Evolutionary conservation across 2,888 invertebrate species (phyloP).

Genomic region (Druceiella hillmani): DNA sequence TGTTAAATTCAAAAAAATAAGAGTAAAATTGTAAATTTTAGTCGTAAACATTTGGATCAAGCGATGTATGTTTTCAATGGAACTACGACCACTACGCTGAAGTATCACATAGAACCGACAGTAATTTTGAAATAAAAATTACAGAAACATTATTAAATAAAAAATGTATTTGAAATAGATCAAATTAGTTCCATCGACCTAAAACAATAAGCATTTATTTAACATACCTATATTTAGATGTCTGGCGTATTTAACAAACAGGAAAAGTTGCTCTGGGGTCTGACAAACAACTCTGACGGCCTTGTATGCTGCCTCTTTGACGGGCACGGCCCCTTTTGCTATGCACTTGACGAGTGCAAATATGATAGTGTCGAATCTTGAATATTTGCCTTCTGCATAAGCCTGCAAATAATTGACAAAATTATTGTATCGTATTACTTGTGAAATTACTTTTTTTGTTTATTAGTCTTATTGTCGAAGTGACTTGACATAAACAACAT

Average conservation of each 20-base stretch:
- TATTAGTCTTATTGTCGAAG: too few species aligned
- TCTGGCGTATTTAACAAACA: conserved; percentile 56
- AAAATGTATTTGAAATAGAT: conserved; percentile 8
- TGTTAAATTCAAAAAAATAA: too few species aligned
- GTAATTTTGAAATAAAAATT: not conserved
- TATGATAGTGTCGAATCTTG: conserved; percentile 53
- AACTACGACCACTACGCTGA: not conserved
- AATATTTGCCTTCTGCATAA: conserved; percentile 45
- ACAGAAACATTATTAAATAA: not conserved
- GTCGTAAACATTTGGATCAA: too few species aligned
- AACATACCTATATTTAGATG: conserved; percentile 41
- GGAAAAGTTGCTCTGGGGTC: conserved; percentile 58
- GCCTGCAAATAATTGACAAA: conserved; percentile 36
- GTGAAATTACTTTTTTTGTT: too few species aligned
- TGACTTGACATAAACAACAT: too few species aligned
- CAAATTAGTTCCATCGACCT: not conserved
- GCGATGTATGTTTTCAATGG: too few species aligned
- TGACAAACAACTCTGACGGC: conserved; percentile 51
- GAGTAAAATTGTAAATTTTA: too few species aligned
- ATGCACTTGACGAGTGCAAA: conserved; percentile 60
- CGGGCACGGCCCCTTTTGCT: conserved; percentile 31
- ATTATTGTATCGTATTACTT: too few species aligned
- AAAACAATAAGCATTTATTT: not conserved
- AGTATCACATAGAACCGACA: not conserved
- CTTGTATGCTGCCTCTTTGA: conserved; percentile 51